These are phyloP conservation scores for Drosophila navojoa DNA, from an alignment of 1,140 invertebrate species.

Conservation along the genomic window DNA sequence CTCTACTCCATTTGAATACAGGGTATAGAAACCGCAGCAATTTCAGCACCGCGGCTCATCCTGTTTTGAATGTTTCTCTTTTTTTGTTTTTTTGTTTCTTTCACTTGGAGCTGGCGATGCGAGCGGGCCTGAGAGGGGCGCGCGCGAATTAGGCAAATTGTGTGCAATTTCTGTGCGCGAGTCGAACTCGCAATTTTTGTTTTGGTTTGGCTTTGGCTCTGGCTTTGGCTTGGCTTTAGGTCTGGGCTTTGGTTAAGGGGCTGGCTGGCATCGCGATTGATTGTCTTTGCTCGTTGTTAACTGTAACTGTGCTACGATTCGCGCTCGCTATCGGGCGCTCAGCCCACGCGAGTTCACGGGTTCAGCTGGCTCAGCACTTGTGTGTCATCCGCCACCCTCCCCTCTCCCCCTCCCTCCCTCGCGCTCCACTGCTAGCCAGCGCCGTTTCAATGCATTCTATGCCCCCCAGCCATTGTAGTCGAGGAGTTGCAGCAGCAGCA, in stretches of 20 bases:
- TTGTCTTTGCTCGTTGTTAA: constrained; percentile 54
- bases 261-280: constrained; percentile 50
- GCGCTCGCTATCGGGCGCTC: constrained; percentile 32
- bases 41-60: constrained; percentile 70
- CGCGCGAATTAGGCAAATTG: constrained; percentile 77
- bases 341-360: constrained; percentile 66
- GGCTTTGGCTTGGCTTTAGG: too few species aligned
- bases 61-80: constrained; percentile 40
- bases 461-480: constrained; percentile 58
- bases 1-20: not conserved
- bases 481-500: constrained; percentile 5
- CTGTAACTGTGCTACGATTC: constrained; percentile 71
- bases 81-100: not conserved
- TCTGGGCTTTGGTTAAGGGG: not conserved
- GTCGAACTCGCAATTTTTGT: constrained; percentile 33
- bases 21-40: constrained; percentile 63
- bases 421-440: constrained; percentile 12
- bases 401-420: too few species aligned
- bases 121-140: not conserved
- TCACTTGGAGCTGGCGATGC: not conserved
- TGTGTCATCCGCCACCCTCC: constrained; percentile 75
- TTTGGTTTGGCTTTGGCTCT: not conserved
- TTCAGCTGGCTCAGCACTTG: constrained; percentile 71
- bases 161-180: constrained; percentile 65
- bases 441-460: constrained; percentile 66